Evolutionary conservation across 2,113 vertebrate genomes (phyloP).

Genomic region (human (Homo sapiens)): DNA sequence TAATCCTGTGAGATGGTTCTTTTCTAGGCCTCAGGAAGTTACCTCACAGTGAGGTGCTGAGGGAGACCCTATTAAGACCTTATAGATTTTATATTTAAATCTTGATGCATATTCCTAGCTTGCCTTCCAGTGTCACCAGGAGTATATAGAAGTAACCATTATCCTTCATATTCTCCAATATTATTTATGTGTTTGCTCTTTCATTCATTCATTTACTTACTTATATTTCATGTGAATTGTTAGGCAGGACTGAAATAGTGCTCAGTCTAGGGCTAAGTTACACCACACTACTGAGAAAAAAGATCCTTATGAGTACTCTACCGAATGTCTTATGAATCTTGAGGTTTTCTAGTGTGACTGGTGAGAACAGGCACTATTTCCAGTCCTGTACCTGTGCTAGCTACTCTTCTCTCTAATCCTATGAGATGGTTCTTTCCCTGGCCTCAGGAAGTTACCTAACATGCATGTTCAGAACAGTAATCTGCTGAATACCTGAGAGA

Average conservation of each 20-base stretch:
- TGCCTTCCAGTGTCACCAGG: background rate
- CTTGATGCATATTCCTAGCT: background rate
- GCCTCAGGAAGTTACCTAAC: background rate
- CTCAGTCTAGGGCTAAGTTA: background rate
- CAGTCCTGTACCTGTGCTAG: background rate
- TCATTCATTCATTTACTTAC: background rate
- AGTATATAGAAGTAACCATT: background rate
- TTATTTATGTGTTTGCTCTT: background rate
- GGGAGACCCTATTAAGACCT: background rate
- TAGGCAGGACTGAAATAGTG: background rate
- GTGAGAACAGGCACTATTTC: background rate
- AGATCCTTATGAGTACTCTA: background rate
- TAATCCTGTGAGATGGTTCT: background rate
- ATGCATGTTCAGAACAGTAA: background rate
- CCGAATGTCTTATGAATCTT: background rate
- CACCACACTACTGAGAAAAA: background rate
- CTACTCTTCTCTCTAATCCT: background rate
- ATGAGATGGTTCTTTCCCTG: background rate
- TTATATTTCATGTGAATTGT: background rate
- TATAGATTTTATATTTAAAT: background rate
- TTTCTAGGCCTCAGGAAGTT: background rate
- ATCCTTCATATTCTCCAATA: background rate
- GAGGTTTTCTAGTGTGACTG: background rate
- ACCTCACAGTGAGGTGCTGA: background rate
- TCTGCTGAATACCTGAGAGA: background rate